Evolutionary conservation across 2,888 invertebrate species (phyloP).

Genomic region (Hirtodrosophila duncani): DNA sequence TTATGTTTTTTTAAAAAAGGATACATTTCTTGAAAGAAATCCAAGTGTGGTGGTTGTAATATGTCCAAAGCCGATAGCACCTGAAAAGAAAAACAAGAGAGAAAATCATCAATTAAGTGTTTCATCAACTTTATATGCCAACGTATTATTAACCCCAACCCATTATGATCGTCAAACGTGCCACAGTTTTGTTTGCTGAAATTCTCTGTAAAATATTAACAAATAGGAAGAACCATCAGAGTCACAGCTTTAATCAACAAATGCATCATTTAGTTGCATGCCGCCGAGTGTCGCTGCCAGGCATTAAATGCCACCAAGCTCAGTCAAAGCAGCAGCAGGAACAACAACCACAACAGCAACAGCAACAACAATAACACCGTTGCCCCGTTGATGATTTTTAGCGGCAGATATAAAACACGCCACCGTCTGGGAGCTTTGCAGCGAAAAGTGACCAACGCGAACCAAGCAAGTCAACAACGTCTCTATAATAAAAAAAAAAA

Average conservation of each 20-base stretch:
- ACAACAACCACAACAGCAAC: conserved; percentile 16
- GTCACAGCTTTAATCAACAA: conserved; percentile 44
- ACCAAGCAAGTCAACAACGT: conserved; percentile 24
- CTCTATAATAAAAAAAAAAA: conserved; percentile 31
- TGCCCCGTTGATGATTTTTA: conserved; percentile 50
- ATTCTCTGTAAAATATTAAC: no score
- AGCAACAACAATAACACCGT: conserved; percentile 36
- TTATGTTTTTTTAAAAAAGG: conserved; percentile 81
- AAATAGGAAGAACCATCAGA: conserved; percentile 64
- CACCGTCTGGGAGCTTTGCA: conserved; percentile 47
- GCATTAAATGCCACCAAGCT: conserved; percentile 66
- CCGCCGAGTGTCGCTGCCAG: conserved; percentile 69
- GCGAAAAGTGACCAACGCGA: no score
- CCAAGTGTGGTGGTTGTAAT: conserved; percentile 98
- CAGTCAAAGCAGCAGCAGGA: conserved; percentile 18
- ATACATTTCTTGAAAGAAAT: conserved; percentile 99
- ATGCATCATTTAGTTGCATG: conserved; percentile 65
- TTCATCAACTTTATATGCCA: not conserved
- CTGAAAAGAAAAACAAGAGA: conserved; percentile 80
- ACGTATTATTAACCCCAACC: no score
- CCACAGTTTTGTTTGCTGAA: no score
- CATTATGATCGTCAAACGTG: no score
- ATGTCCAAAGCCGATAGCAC: conserved; percentile 98
- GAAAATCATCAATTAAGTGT: conserved; percentile 13
- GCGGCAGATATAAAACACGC: conserved; percentile 56